phyloP scores from a whole-genome alignment of 1,140 invertebrate species.

The Metopolophium dirhodum region DNA sequence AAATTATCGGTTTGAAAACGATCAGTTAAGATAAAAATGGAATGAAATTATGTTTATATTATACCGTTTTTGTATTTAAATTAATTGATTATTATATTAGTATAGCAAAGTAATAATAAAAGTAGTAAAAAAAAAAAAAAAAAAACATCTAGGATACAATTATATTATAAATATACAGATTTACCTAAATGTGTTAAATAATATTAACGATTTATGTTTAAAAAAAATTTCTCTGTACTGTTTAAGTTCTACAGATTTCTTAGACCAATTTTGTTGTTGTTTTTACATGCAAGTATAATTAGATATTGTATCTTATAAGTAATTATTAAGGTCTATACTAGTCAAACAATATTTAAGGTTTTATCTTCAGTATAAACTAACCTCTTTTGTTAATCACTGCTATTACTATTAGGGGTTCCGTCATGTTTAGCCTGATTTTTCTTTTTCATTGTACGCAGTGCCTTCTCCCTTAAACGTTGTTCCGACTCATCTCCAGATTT shows the following conservation, averaged over 20 bases:
- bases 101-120: conserved; percentile 15
- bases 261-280: not conserved
- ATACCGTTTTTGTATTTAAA: not conserved
- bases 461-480: conserved; percentile 85
- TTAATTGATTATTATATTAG: not conserved
- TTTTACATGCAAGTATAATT: conserved; percentile 30
- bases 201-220: not conserved
- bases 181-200: not conserved
- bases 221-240: not conserved
- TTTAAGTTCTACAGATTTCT: conserved; percentile 9
- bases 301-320: conserved; percentile 32
- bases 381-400: conserved; percentile 58
- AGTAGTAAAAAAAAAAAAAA: not conserved
- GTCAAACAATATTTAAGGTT: conserved; percentile 17
- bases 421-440: conserved; percentile 59
- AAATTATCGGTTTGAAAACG: not conserved
- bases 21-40: not conserved
- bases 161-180: conserved; percentile 16
- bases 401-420: conserved; percentile 58
- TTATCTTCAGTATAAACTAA: conserved; percentile 18
- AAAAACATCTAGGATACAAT: conserved; percentile 23
- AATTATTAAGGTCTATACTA: not conserved
- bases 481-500: conserved; percentile 79
- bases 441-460: conserved; percentile 76
- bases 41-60: not conserved